phyloP scores from a whole-genome alignment of 2,888 invertebrate genomes.

The Ischnura elegans region DNA sequence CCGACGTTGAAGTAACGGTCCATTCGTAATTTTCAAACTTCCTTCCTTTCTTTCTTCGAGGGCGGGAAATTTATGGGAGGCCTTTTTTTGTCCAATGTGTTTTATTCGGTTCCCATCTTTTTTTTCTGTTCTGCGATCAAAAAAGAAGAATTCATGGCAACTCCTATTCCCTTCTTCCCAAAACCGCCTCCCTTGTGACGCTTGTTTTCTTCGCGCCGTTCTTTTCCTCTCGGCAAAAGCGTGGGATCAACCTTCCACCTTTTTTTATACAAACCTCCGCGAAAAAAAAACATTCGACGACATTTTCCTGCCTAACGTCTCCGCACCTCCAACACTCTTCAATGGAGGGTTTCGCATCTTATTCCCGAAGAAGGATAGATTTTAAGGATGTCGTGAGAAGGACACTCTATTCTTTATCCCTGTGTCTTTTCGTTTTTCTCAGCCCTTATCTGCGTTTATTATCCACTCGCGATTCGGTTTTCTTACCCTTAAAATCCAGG shows the following conservation, averaged over 20 bases:
- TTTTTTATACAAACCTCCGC: neutral
- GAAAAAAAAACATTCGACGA: neutral
- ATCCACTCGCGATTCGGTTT: neutral
- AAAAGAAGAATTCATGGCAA: neutral
- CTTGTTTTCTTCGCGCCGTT: neutral
- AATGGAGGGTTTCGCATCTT: conserved; percentile 20
- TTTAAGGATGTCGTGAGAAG: conserved; percentile 4
- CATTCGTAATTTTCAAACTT: conserved; percentile 47
- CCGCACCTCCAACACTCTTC: neutral
- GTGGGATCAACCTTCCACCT: neutral
- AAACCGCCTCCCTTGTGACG: no score
- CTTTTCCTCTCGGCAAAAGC: neutral
- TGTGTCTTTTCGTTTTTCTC: no score
- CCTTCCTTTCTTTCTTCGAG: conserved; percentile 49
- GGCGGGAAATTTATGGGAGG: conserved; percentile 37
- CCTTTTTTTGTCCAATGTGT: conserved; percentile 1
- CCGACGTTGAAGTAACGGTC: conserved; percentile 47
- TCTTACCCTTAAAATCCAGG: neutral
- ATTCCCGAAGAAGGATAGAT: neutral
- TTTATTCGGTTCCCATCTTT: neutral
- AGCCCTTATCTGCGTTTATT: no score
- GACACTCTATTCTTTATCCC: neutral
- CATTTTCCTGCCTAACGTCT: neutral
- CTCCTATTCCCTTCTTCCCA: neutral
- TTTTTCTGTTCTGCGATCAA: neutral